phyloP scores from a whole-genome alignment of 1,140 invertebrate species.

The Bacillus rossius region DNA sequence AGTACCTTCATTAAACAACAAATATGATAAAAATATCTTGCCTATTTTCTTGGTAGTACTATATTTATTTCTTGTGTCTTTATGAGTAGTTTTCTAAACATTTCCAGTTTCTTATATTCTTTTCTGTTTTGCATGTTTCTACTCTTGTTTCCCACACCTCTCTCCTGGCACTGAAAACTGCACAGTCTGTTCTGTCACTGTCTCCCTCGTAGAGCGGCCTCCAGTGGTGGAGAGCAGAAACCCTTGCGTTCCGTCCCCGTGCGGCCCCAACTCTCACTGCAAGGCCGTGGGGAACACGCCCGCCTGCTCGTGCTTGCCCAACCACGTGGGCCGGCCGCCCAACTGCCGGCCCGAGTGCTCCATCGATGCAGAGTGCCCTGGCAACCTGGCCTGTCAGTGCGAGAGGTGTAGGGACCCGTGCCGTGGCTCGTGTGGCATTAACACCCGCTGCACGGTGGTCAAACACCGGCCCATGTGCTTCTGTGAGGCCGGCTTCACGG shows the following conservation, averaged over 20 bases:
- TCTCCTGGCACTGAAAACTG: too few relatives aligned
- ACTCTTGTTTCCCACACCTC: too few relatives aligned
- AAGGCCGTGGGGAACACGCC: slow-evolving; percentile 28
- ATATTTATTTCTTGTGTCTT: too few relatives aligned
- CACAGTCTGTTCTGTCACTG: too few relatives aligned
- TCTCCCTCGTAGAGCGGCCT: background rate
- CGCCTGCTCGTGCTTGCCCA: slow-evolving; percentile 37
- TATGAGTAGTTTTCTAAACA: too few relatives aligned
- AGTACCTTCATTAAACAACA: too few relatives aligned
- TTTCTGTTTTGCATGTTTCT: too few relatives aligned
- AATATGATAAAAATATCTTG: too few relatives aligned
- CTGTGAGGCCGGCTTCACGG: slow-evolving; percentile 48
- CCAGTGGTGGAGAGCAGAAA: slow-evolving; percentile 27
- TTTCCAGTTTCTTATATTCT: too few relatives aligned
- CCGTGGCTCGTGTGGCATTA: slow-evolving; percentile 49
- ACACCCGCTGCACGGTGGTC: slow-evolving; percentile 45
- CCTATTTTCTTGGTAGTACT: too few relatives aligned
- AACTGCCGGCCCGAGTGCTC: slow-evolving; percentile 47
- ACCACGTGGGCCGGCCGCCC: slow-evolving; percentile 43
- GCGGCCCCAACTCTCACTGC: slow-evolving; percentile 46
- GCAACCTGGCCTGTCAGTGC: slow-evolving; percentile 45
- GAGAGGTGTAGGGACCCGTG: slow-evolving; percentile 52
- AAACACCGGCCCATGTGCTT: slow-evolving; percentile 52
- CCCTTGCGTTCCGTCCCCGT: slow-evolving; percentile 48
- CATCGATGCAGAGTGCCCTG: slow-evolving; percentile 44